These are phyloP conservation scores for Heterodera schachtii DNA, from an alignment of 1,140 invertebrate genomes.

Conservation along the genomic window DNA sequence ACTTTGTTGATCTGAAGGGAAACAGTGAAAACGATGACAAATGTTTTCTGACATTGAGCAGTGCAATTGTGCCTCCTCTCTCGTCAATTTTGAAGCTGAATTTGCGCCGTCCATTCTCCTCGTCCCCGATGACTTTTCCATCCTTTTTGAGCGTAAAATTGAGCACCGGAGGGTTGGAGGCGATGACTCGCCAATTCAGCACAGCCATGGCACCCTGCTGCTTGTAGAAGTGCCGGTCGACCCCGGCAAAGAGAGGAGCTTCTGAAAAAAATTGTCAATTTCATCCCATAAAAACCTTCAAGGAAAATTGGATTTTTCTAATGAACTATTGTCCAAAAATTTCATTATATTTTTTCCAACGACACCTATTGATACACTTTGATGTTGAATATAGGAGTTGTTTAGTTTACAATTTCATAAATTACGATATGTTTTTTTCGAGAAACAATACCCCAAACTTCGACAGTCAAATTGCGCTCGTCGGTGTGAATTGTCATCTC, in stretches of 20 bases:
- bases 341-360: not conserved
- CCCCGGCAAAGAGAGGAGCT: constrained; percentile 33
- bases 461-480: constrained; percentile 31
- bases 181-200: constrained; percentile 38
- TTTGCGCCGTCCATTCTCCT: constrained; percentile 25
- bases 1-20: constrained; percentile 31
- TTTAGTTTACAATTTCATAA: too few relatives aligned
- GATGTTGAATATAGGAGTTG: too few relatives aligned
- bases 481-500: constrained; percentile 31
- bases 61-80: constrained; percentile 17
- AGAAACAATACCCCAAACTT: constrained; percentile 17
- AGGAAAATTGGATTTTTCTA: too few relatives aligned
- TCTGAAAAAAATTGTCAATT: constrained; percentile 7
- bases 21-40: not conserved
- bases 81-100: constrained; percentile 31
- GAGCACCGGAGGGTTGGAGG: constrained; percentile 44
- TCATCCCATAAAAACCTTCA: too few relatives aligned
- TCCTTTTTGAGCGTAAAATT: constrained; percentile 43
- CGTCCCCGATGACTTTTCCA: constrained; percentile 28
- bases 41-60: constrained; percentile 7
- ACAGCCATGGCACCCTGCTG: constrained; percentile 26
- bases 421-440: too few relatives aligned
- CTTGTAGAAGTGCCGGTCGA: constrained; percentile 23
- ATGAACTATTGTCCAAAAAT: not conserved
- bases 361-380: too few relatives aligned